Base-by-base conservation (phyloP, 2,113 vertebrate species). In the Microtus richardsoni region DNA sequence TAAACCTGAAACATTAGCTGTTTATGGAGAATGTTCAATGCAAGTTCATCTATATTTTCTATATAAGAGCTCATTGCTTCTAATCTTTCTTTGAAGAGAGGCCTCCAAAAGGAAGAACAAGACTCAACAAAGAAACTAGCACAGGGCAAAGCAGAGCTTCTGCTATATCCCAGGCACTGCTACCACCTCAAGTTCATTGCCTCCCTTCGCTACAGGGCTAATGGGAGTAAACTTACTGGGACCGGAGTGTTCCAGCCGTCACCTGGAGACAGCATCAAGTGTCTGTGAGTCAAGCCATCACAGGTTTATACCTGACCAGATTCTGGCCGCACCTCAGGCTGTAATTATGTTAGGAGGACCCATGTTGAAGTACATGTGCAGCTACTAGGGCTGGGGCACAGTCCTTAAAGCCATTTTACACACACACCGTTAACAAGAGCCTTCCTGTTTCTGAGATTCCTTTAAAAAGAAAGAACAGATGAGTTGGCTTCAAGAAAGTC, bases 231-330 rank as follows among this genome's bases (percentile, higher is more conserved):
- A 77, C 84, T 93, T 89, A 83, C 86, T 60, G 41, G 92, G 94
- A 91, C 86, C 47, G 71, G 52, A 93, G 66, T 47, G 26, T 24
- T 90, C 26, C 21, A 7, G 70, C 44, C 44, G 14, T 49, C 89
- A 58, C 41, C 36, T 28, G 77, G 54, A 91, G 71, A 79, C 82
- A 97, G 73, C 73, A 80, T 80, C 83, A 70, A 90, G 60, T 28
- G 82, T 21, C 64, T 33, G 21, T 7, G 13, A 9, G 36, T n/a
- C 66, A 87, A 87, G 19, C 11, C 21, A 47, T 73, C 84, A 88
- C 41, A 96, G 85, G 90, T 88, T 96, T 86, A 83, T 85, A 96
- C 87, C 77, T 95, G 91, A 95, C 91, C 94, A 95, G 77, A 88
- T 80, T 86, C 77, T 94, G 75, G 89, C 91, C 88, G 93, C 71